Percentiles rank a stretch among this genome's conserved stretches.
phyloP scores from a whole-genome alignment of 2,797 vertebrate genomes.

The Staurois parvus region DNA sequence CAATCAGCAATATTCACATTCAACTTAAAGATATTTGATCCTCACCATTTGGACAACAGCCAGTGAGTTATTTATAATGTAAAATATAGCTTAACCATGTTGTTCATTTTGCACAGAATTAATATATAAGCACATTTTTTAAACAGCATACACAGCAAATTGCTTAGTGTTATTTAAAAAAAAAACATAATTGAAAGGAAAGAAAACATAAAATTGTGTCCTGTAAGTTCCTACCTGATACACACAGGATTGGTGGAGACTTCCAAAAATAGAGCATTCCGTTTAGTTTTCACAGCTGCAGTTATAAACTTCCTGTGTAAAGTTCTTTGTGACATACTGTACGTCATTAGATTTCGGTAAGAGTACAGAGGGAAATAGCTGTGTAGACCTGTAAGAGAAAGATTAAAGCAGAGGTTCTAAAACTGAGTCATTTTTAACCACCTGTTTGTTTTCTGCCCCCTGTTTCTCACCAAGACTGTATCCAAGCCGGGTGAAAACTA shows the following conservation, averaged over 20 bases:
- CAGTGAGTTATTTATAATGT: too few species aligned
- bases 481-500: background rate
- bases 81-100: too few species aligned
- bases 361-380: constrained; percentile 37
- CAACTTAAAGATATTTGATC: too few species aligned
- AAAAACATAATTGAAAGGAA: background rate
- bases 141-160: too few species aligned
- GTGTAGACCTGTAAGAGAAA: constrained; percentile 14
- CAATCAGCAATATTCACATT: too few species aligned
- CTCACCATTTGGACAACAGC: too few species aligned
- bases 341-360: constrained; percentile 49
- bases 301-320: constrained; percentile 29
- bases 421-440: constrained; percentile 27
- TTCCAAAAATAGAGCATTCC: constrained; percentile 23
- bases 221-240: background rate
- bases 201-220: background rate
- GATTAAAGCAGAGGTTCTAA: background rate
- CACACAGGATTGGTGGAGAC: background rate
- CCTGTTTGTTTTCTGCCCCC: constrained; percentile 1
- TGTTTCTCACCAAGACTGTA: background rate
- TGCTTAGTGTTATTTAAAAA: too few species aligned
- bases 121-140: too few species aligned
- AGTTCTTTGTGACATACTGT: constrained; percentile 1
- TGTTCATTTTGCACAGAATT: too few species aligned
- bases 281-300: constrained; percentile 44